Percentiles rank a stretch among this genome's conserved stretches.
phyloP scores from a whole-genome alignment of 2,113 vertebrate genomes.

The Channa maculata region DNA sequence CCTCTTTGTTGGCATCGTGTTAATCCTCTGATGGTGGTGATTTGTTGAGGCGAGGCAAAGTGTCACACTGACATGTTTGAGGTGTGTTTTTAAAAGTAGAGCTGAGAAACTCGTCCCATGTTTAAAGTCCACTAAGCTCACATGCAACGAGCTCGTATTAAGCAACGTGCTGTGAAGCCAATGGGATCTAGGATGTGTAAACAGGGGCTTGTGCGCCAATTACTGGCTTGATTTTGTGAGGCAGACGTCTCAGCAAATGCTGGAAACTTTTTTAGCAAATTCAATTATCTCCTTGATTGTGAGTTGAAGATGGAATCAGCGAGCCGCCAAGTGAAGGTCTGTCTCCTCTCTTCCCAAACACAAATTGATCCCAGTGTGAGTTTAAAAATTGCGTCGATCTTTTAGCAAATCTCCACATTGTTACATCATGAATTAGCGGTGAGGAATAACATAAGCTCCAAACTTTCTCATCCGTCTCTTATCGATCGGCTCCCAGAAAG shows the following conservation, averaged over 20 bases:
- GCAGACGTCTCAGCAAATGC: slow-evolving; percentile 6
- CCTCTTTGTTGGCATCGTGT: too few relatives aligned
- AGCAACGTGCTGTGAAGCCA: slow-evolving; percentile 2
- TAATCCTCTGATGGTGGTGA: too few relatives aligned
- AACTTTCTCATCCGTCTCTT: slow-evolving; percentile 61
- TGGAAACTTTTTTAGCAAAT: slow-evolving; percentile 2
- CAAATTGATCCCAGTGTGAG: slow-evolving; percentile 67
- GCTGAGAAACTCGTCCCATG: background rate
- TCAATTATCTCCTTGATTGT: slow-evolving; percentile 8
- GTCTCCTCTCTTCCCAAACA: slow-evolving; percentile 13
- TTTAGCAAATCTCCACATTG: slow-evolving; percentile 48
- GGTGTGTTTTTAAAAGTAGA: too few relatives aligned
- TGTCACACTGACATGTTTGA: too few relatives aligned
- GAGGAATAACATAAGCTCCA: background rate
- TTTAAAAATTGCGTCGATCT: slow-evolving; percentile 21
- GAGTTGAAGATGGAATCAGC: slow-evolving; percentile 14
- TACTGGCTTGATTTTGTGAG: slow-evolving; percentile 1
- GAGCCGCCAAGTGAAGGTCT: background rate
- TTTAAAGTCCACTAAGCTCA: slow-evolving; percentile 37
- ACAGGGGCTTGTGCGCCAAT: slow-evolving; percentile 36
- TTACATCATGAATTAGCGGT: slow-evolving; percentile 42
- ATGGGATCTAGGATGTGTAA: slow-evolving; percentile 33
- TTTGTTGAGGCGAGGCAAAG: too few relatives aligned
- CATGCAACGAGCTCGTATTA: slow-evolving; percentile 10
- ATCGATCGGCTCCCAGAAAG: slow-evolving; percentile 41